These are phyloP conservation scores for Diloba caeruleocephala DNA, from an alignment of 2,888 invertebrate genomes.

Conservation along the genomic window DNA sequence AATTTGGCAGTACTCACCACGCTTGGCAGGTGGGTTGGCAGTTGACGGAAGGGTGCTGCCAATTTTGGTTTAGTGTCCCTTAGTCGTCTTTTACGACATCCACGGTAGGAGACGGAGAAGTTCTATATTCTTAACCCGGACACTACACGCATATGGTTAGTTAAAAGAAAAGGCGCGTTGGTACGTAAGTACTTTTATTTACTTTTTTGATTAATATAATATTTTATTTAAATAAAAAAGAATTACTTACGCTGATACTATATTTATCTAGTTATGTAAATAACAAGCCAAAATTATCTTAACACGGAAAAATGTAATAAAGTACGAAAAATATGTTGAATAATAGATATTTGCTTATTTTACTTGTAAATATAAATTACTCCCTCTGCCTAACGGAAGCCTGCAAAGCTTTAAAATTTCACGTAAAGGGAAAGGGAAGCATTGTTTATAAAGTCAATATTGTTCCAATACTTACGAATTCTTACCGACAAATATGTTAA, in stretches of 20 bases:
- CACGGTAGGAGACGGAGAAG: no score
- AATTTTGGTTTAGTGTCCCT: no score
- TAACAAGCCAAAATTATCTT: not conserved
- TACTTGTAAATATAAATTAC: constrained; percentile 49
- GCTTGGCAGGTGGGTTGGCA: no score
- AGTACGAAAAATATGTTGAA: constrained; percentile 15
- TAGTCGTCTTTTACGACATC: no score
- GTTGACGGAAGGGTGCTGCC: no score
- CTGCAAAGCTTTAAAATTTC: constrained; percentile 20
- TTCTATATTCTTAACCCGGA: no score
- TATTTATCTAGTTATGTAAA: constrained; percentile 6
- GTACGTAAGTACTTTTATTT: no score
- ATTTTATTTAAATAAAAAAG: no score
- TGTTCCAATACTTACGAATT: constrained; percentile 11
- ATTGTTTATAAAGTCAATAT: constrained; percentile 30
- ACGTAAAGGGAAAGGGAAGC: constrained; percentile 8
- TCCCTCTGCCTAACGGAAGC: constrained; percentile 39
- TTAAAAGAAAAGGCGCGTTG: no score
- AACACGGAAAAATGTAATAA: not conserved
- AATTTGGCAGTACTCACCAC: no score
- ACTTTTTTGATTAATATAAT: no score
- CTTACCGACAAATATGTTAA: constrained; percentile 35
- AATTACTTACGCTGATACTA: not conserved
- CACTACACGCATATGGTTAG: no score
- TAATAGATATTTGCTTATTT: constrained; percentile 34